Evolutionary conservation across 2,113 vertebrate genomes (phyloP).

Genomic region (Bubo scandiacus): DNA sequence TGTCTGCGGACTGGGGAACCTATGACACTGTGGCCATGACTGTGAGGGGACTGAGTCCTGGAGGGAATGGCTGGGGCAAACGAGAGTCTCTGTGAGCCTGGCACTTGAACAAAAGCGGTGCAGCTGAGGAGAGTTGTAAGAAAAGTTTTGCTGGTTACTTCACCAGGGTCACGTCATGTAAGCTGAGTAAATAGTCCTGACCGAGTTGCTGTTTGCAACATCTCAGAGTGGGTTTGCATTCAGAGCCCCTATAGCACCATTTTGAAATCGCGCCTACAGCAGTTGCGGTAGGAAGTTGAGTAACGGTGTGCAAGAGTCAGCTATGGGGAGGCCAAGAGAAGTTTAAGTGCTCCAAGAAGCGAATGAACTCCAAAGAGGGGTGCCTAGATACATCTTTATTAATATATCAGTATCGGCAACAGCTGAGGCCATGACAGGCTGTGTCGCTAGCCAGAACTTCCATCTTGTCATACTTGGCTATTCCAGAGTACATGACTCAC

Average conservation of each 20-base stretch:
- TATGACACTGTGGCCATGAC: rapidly evolving
- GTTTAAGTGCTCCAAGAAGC: not conserved
- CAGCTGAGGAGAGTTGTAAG: not conserved
- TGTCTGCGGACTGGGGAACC: not conserved
- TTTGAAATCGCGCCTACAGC: not conserved
- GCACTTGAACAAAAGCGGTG: not conserved
- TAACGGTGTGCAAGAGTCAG: constrained; percentile 12
- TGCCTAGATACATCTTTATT: not conserved
- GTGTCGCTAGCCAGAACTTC: not conserved
- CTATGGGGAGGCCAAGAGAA: not conserved
- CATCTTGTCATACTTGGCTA: not conserved
- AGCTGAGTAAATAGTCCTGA: not conserved
- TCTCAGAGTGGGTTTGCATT: not conserved
- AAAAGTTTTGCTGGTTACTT: not conserved
- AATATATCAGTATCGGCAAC: not conserved
- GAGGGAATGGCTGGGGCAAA: not conserved
- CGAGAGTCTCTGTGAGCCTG: not conserved
- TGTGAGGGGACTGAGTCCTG: not conserved
- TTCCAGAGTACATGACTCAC: not conserved
- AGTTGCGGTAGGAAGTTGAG: not conserved
- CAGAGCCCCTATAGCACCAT: not conserved
- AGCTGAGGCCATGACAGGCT: not conserved
- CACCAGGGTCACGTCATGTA: not conserved
- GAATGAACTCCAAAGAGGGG: not conserved
- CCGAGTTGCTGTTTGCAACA: not conserved